Conservation (phyloP, 2,797 vertebrate genomes). For the Sebastolobus alascanus region DNA sequence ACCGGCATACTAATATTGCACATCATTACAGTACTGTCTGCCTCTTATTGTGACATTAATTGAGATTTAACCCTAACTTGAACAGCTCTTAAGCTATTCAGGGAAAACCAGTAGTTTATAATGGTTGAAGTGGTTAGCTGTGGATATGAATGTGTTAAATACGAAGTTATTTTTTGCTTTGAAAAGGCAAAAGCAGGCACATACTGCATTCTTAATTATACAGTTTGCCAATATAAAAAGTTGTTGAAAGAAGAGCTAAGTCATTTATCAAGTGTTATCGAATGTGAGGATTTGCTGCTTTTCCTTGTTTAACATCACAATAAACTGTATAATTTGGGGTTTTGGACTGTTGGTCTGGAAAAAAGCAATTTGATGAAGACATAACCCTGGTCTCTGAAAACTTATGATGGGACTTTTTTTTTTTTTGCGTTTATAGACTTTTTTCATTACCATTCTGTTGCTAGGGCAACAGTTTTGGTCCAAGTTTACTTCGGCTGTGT, state of each 20-base stretch:
- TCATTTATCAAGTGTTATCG: neutral
- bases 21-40: neutral
- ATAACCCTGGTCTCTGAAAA: neutral
- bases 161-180: neutral
- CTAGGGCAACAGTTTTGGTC: neutral
- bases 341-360: neutral
- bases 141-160: neutral
- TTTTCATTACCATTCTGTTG: neutral
- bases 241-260: neutral
- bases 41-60: neutral
- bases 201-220: neutral
- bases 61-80: neutral
- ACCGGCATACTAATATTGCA: neutral
- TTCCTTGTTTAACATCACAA: neutral
- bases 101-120: neutral
- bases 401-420: neutral
- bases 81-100: neutral
- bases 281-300: neutral
- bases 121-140: neutral
- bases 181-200: neutral
- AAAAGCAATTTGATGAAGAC: neutral
- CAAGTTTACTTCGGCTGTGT: neutral
- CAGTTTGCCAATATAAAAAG: neutral
- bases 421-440: neutral
- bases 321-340: neutral